Percentiles rank a stretch among this genome's conserved stretches.
Evolutionary conservation across 2,797 vertebrate genomes (phyloP).

Genomic region (Ataeniobius toweri): DNA sequence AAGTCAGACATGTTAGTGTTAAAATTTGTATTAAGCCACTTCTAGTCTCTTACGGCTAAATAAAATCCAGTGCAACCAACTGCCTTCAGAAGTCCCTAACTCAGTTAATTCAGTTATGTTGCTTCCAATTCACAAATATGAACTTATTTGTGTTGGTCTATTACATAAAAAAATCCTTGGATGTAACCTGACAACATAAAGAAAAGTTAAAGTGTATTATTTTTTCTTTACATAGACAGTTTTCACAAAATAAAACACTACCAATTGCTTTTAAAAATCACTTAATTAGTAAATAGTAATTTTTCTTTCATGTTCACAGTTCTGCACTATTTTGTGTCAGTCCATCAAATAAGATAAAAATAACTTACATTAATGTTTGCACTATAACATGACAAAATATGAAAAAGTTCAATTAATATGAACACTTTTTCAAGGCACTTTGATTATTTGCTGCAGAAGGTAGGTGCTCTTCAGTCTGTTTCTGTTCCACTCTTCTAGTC

Average conservation of each 20-base stretch:
- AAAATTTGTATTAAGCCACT: neutral
- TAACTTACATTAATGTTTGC: neutral
- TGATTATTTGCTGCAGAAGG: neutral
- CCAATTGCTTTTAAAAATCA: neutral
- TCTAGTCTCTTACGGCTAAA: neutral
- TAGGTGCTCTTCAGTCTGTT: neutral
- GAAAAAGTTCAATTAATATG: neutral
- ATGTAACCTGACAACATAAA: too few species aligned
- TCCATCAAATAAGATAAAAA: neutral
- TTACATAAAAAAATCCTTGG: neutral
- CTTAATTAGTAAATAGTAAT: neutral
- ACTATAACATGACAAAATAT: neutral
- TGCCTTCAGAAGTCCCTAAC: neutral
- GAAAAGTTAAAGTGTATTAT: too few species aligned
- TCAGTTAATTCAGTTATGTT: neutral
- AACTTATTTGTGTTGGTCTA: neutral
- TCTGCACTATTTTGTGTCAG: neutral
- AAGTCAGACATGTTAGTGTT: neutral
- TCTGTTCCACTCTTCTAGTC: neutral
- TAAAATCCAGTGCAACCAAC: neutral
- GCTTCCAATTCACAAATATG: neutral
- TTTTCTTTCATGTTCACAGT: neutral
- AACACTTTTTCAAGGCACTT: too few species aligned
- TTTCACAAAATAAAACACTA: neutral
- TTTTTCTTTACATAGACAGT: neutral